These are phyloP conservation scores for Brachionus koreanus DNA, from an alignment of 1,140 invertebrate species.

Conservation along the genomic window DNA sequence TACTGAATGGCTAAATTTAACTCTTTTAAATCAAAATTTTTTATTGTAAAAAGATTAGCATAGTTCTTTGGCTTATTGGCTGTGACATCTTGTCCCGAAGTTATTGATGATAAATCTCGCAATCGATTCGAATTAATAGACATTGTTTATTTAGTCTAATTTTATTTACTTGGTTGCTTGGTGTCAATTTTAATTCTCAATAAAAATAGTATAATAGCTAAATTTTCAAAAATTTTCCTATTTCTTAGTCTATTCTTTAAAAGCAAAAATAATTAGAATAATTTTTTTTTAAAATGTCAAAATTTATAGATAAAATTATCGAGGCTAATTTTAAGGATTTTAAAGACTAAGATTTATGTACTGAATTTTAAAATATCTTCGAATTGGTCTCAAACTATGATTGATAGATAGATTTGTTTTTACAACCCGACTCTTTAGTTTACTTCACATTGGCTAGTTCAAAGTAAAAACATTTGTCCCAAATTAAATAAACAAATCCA, in stretches of 20 bases:
- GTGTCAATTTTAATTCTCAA: neutral
- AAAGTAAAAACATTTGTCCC: slow-evolving; percentile 1
- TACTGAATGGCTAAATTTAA: neutral
- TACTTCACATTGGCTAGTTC: neutral
- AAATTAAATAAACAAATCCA: slow-evolving; percentile 5
- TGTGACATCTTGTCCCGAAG: neutral
- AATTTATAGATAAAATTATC: neutral
- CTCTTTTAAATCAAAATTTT: slow-evolving; percentile 11
- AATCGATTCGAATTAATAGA: neutral
- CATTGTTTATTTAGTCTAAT: neutral
- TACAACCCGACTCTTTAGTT: neutral
- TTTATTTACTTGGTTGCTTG: neutral
- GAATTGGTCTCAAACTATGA: neutral
- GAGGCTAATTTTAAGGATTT: neutral
- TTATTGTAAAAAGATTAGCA: neutral
- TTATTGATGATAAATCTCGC: neutral
- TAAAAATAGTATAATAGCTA: neutral
- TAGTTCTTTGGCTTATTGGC: neutral
- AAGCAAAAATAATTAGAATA: neutral
- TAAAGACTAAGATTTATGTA: neutral
- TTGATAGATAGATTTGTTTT: neutral
- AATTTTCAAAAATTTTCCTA: neutral
- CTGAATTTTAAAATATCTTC: neutral
- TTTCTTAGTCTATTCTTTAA: neutral
- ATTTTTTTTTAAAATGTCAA: neutral